Base-by-base conservation (phyloP, 2,113 vertebrate genomes). In the Scortum barcoo region DNA sequence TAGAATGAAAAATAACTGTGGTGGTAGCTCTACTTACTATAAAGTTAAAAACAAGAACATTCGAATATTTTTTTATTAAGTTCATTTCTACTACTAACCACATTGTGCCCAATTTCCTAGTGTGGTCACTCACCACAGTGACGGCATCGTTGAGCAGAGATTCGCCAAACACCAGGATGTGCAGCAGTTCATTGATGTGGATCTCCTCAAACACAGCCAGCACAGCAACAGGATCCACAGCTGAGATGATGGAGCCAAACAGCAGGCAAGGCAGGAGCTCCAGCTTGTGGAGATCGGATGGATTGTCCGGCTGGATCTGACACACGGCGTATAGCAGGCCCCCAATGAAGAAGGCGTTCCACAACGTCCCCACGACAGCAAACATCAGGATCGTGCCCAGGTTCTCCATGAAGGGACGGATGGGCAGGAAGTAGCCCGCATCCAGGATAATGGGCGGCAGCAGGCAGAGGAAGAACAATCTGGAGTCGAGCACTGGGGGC, bases 201-300 rank as follows among this genome's bases (percentile, higher is more conserved):
- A 99, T 99, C 94, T 99, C 98, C 91, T 99, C 98, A 8, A 99
- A 99, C 17, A 99, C 98, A 0, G 98, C 98, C 53, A 99, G 95
- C 84, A 99, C 98, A 0, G 98, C 98, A 44, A 99, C 98, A 0
- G 98, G 98, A 89, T 99, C 98, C 89, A 99, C 98, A 0, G 98
- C 98, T 0, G 98, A 99, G 94, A 99, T 95, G 89, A 99, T 97
- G 93, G 97, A 95, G 67, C 96, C 97, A 0, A 99, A 99, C 36
- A 99, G 96, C 93, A 99, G 93, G 88, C 96, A 98, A 50, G 96
- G 94, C 92, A 99, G 89, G n/a, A 99, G 95, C 44, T 94, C 93
- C 0, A 99, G 93, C 16, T 91, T 33, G 30, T 77, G 46, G 70
- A 99, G 95, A 12, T 81, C 28, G 0, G 93, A 76, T 0, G 40